Evolutionary conservation across 2,888 invertebrate genomes (phyloP), one percentile per base, ranked within the genome.

Genomic region (Iphiclides podalirius): DNA sequence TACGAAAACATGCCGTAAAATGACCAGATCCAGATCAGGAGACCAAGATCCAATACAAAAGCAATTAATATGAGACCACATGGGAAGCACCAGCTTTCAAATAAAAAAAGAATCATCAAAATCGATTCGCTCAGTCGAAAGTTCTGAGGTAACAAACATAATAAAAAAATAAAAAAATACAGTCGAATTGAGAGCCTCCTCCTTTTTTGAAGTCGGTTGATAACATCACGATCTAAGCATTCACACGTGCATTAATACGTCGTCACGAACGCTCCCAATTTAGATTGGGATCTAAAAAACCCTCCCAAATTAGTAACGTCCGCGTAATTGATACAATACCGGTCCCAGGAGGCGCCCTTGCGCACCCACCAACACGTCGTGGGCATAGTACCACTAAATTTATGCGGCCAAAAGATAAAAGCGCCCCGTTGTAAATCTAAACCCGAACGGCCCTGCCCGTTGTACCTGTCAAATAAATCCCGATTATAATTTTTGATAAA

Each of bases 261-360:
- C 51, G 58, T 55, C 53, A 34, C 41, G 31, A 57, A 56, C 56
- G 16, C 51, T 53, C 43, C 59, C 61, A 57, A 64, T 65, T 64
- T 52, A 59, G 67, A 64, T 65, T 52, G 56, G 16, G 35, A 60
- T 61, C 57, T 56, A 55, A 61, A 56, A 53, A 46, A 57, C 56
- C 49, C 53, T 52, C 41, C 53, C 59, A 58, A 54, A 56, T 57
- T 55, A 54, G 39, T 43, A 37, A 52, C 23, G 14, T 16, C 38
- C 17, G 0, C 17, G 16, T 34, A 40, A 44, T 41, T 26, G 34
- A 41, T 40, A 48, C 1, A 37, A 14, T 26, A 43, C 36, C 36
- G 63, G 55, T 20, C 53, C 51, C 9, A 52, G 52, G 33, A 51
- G 12, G 38, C 52, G 34, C 59, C 62, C 51, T 57, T 58, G 44